Base-by-base conservation (phyloP, 2,888 invertebrate genomes). In the Eurois occulta region DNA sequence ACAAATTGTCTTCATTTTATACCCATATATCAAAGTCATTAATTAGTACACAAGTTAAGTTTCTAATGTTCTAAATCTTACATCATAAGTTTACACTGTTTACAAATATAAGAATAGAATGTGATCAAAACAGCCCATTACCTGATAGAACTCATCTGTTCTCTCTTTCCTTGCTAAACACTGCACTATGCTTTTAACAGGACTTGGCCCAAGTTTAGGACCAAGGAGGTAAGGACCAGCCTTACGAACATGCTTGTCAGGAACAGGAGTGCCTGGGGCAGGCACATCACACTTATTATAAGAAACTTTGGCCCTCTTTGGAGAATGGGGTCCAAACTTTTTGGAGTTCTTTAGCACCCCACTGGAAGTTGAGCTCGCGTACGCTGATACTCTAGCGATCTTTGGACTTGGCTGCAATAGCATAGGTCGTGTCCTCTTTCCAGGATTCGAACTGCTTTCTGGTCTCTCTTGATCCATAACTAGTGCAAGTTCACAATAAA, bases 131-230 rank as follows among this genome's bases (percentile, higher is more conserved):
- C 55, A 79, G 18, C 7, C 28, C 52, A 72, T 69, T 60, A 98
- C 95, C 78, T 97, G 97, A 91, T 97, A 98, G 92, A 97, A 98
- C 75, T 97, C 97, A 93, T 98, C 97, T 46, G 98, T 98, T 70
- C 97, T 97, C 90, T 98, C 97, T 89, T 97, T 98, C 76, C 98
- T 97, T 11, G 98, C 98, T 82, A 98, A 94, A 94, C 98, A 98
- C 90, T 98, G 98, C 10, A 98, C 97, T 89, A 98, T 98, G 92
- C 98, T 98, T 91, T 97, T 97, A 0, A 98, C 98, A 24, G 98
- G 98, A 79, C 98, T 98, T 11, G 97, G 97, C 1, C 98, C 98
- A 48, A 98, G 94, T 86, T 97, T 97, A 43, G 98, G 97, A 4
- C 98, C 98, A 68, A 98, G 92, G 67, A 98, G 94, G 91, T 97